A percentile compares a stretch with the other conserved stretches of the same genome.
phyloP scores from a whole-genome alignment of 2,797 vertebrate genomes.

The Eulemur rubriventer region DNA sequence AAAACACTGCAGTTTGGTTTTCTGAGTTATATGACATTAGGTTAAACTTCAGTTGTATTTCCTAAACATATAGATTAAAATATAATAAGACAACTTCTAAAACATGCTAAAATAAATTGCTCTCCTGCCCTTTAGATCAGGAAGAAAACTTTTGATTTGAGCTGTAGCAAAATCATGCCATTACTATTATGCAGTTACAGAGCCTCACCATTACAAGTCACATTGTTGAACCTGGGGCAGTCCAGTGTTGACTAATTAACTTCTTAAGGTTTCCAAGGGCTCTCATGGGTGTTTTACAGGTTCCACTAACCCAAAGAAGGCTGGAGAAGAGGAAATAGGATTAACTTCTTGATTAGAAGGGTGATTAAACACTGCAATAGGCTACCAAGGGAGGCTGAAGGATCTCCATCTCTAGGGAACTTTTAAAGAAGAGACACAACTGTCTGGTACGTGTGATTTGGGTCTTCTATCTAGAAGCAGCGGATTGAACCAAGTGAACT shows the following conservation, averaged over 20 bases:
- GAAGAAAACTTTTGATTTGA: background rate
- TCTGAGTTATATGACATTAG: background rate
- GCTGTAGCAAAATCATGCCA: background rate
- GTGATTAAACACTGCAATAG: conserved; percentile 45
- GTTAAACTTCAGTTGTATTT: background rate
- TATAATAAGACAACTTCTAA: background rate
- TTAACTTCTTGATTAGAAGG: conserved; percentile 65
- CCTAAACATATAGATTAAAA: background rate
- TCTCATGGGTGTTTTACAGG: conserved; percentile 26
- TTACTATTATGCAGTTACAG: background rate
- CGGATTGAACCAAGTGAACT: background rate
- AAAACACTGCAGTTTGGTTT: background rate
- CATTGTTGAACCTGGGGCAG: background rate
- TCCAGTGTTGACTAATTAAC: conserved; percentile 26
- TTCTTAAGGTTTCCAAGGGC: background rate
- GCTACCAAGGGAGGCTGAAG: background rate
- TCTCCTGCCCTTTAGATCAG: background rate
- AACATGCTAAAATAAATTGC: background rate
- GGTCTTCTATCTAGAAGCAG: background rate
- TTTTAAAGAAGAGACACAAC: conserved; percentile 26
- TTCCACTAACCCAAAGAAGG: conserved; percentile 17
- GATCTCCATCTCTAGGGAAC: conserved; percentile 45
- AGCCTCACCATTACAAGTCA: background rate
- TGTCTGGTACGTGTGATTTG: background rate
- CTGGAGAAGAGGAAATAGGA: conserved; percentile 56